Conservation (phyloP, 2,888 invertebrate genomes). For the Ommatoiulus sabulosus region DNA sequence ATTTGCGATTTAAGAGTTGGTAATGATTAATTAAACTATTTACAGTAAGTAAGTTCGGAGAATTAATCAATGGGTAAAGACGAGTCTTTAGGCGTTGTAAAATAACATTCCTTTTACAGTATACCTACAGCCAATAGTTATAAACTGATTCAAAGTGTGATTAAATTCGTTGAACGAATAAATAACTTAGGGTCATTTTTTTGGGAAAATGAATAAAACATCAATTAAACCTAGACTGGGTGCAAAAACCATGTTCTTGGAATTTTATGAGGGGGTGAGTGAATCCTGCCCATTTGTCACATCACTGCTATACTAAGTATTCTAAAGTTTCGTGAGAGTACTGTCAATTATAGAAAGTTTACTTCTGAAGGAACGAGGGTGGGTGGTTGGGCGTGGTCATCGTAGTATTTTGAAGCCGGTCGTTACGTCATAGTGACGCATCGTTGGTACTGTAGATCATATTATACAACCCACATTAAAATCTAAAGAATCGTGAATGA, state of each 20-base stretch:
- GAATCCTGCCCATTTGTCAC: not conserved
- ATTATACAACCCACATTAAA: too few species aligned
- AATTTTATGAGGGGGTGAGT: not conserved
- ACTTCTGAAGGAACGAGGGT: not conserved
- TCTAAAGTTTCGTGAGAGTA: not conserved
- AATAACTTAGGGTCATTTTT: too few species aligned
- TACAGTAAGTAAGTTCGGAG: too few species aligned
- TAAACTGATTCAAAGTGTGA: too few species aligned
- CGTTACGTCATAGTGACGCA: not conserved
- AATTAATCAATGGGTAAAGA: too few species aligned
- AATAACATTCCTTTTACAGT: too few species aligned
- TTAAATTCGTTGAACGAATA: too few species aligned
- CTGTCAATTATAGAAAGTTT: not conserved
- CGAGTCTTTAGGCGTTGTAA: too few species aligned
- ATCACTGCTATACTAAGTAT: not conserved
- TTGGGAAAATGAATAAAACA: not conserved
- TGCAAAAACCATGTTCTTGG: not conserved
- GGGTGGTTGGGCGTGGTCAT: constrained; percentile 3
- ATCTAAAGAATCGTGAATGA: not conserved
- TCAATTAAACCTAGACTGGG: not conserved
- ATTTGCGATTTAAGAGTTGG: too few species aligned
- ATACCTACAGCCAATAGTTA: too few species aligned
- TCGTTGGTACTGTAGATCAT: too few species aligned
- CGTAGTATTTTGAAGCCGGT: not conserved
- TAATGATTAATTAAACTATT: too few species aligned